These are phyloP conservation scores for Hydropsyche tenuis DNA, from an alignment of 1,140 invertebrate genomes.

Conservation along the genomic window DNA sequence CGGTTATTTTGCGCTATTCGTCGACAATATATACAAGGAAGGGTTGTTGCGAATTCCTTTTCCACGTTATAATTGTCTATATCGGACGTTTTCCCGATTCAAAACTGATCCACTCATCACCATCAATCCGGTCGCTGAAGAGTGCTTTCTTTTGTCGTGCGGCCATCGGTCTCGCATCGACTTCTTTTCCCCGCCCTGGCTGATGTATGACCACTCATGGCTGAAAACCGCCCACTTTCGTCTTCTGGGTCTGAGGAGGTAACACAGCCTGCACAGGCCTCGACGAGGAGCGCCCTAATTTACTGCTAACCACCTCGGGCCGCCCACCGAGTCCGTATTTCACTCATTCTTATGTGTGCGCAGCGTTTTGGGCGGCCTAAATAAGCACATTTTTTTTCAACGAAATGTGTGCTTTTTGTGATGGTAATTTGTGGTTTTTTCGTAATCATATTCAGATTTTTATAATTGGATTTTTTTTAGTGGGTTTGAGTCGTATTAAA, in stretches of 20 bases:
- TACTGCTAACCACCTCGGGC: conserved; percentile 4
- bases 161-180: background rate
- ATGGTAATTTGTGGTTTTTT: too few species aligned
- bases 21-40: background rate
- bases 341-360: background rate
- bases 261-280: background rate
- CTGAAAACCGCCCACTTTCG: too few species aligned
- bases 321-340: background rate
- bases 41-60: too few species aligned
- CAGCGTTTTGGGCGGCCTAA: background rate
- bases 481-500: too few species aligned
- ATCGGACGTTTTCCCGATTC: too few species aligned
- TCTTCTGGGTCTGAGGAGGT: too few species aligned
- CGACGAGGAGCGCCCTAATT: conserved; percentile 2
- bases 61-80: too few species aligned
- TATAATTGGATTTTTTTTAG: too few species aligned
- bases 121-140: background rate
- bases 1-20: conserved; percentile 24
- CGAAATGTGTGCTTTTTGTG: background rate
- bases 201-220: conserved; percentile 6
- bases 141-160: background rate
- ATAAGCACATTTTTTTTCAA: background rate
- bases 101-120: too few species aligned
- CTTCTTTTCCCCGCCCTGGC: background rate
- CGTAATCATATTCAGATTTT: too few species aligned